A percentile compares a stretch with the other conserved stretches of the same genome.
Evolutionary conservation across 2,888 invertebrate genomes (phyloP).

Genomic region (Adelognathus sp.): DNA sequence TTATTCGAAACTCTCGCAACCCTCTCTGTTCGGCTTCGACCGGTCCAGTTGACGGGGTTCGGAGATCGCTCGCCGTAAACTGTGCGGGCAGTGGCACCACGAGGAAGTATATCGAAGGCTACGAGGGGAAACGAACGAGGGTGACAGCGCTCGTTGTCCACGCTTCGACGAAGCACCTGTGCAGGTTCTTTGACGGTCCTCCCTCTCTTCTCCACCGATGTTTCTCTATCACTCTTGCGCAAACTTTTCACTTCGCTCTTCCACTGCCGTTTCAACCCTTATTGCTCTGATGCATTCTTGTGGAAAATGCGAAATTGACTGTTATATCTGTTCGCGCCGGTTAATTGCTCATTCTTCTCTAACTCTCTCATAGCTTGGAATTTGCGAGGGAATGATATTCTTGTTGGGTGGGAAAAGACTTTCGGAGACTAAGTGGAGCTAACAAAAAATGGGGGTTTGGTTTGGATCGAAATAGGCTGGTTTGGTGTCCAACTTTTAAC

Average conservation of each 20-base stretch:
- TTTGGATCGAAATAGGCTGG: no score
- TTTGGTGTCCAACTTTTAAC: no score
- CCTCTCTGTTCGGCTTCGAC: constrained; percentile 12
- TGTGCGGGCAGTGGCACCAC: constrained; percentile 17
- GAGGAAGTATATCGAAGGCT: constrained; percentile 34
- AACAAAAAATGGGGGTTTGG: no score
- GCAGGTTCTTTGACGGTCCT: constrained; percentile 64
- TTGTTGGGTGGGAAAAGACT: no score
- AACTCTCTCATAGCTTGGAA: neutral
- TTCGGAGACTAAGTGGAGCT: no score
- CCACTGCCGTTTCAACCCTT: neutral
- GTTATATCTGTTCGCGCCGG: neutral
- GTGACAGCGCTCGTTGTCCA: constrained; percentile 54
- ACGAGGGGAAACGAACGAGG: constrained; percentile 22
- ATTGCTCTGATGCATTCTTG: neutral
- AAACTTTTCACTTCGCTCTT: neutral
- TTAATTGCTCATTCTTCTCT: neutral
- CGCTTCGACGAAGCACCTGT: constrained; percentile 61
- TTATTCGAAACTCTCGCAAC: no score
- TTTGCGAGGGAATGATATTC: neutral
- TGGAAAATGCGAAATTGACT: neutral
- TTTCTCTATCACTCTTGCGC: constrained; percentile 1
- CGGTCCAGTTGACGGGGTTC: constrained; percentile 27
- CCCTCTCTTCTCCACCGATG: constrained; percentile 49
- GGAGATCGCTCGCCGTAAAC: constrained; percentile 19